These are phyloP conservation scores for Apamea epomidion DNA, from an alignment of 2,888 invertebrate genomes.

Conservation along the genomic window DNA sequence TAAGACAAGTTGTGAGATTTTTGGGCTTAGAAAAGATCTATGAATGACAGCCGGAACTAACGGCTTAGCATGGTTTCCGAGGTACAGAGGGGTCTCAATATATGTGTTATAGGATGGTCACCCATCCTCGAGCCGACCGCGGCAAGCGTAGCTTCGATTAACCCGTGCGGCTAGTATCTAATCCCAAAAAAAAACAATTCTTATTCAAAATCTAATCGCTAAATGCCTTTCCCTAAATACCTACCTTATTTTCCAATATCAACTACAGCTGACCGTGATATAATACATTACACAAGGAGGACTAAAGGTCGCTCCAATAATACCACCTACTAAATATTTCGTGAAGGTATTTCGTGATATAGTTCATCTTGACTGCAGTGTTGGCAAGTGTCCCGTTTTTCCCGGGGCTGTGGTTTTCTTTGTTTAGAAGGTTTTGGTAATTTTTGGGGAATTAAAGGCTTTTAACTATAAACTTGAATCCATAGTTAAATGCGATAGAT, in stretches of 20 bases:
- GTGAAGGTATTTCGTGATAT: slow-evolving; percentile 50
- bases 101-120: too few species aligned
- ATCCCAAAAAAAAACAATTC: background rate
- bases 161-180: background rate
- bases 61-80: background rate
- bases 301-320: slow-evolving; percentile 54
- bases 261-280: slow-evolving; percentile 18
- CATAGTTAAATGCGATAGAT: background rate
- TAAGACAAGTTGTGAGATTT: too few species aligned
- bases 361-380: slow-evolving; percentile 43
- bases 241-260: slow-evolving; percentile 21
- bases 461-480: background rate
- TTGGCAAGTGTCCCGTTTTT: slow-evolving; percentile 11
- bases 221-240: slow-evolving; percentile 13
- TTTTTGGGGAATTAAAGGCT: background rate
- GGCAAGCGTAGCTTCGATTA: too few species aligned
- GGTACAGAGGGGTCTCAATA: background rate
- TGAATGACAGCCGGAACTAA: too few species aligned
- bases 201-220: slow-evolving; percentile 3
- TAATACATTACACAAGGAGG: slow-evolving; percentile 19
- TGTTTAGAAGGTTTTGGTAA: background rate
- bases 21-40: too few species aligned
- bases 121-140: too few species aligned
- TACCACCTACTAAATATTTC: slow-evolving; percentile 49
- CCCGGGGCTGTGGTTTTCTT: background rate